Evolutionary conservation across 2,113 vertebrate genomes (phyloP), one percentile per base, ranked within the genome.

Genomic region (Hyperopisus bebe): DNA sequence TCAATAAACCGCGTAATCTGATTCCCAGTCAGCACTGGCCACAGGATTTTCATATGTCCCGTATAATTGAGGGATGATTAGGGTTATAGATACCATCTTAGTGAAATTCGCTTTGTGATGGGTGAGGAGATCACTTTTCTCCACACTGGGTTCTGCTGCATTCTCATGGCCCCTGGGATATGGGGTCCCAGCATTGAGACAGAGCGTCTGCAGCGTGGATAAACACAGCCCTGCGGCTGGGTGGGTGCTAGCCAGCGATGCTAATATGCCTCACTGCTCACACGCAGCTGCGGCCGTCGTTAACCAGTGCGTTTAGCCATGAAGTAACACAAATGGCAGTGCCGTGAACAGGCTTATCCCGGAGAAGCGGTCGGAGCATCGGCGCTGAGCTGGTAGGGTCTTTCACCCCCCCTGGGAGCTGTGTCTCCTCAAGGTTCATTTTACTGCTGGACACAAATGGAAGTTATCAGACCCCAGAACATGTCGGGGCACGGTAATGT

Each of bases 241-340:
- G 74, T 3, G 74, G 35, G 74, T 5, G 31, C 74, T 77, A 17
- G 13, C 35, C 91, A 89, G 91, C 85, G 74, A 24, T 80, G 21
- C 90, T 93, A 92, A 93, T 93, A 87, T 89, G 91, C 66, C 91
- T 94, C 91, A 55, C 77, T 90, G 90, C 15, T 88, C 90, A 95
- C 94, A 92, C 92, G 95, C 90, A 90, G 86, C 92, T 80, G 89
- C 35, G 84, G 92, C 92, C 92, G 84, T 93, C 92, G 92, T 91
- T 92, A 92, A 90, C 92, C 90, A 89, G 91, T 91, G 92, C 94
- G 93, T 94, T 94, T 93, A 94, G 91, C 92, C 91, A 92, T 74
- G 91, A 93, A 95, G 93, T 94, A 94, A 92, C 91, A 93, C 93
- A 94, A 94, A 94, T 96, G 94, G 94, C 93, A 93, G 93, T 88